These are phyloP conservation scores for Lampropteryx suffumata DNA, from an alignment of 2,888 invertebrate genomes.

Conservation along the genomic window DNA sequence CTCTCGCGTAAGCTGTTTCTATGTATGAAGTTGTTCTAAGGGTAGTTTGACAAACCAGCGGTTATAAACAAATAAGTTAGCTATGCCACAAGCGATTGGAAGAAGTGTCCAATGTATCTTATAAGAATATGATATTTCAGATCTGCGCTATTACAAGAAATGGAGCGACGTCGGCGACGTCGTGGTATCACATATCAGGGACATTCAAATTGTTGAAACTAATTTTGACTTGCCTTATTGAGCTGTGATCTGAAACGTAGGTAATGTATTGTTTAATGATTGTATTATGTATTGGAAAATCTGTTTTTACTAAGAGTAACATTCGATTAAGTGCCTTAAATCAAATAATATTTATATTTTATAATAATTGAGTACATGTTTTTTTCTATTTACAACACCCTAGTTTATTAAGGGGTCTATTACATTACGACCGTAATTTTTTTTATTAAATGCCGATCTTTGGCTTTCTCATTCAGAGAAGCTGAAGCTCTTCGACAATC, in stretches of 20 bases:
- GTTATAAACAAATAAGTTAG: no score
- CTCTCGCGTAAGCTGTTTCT: no score
- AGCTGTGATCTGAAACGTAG: conserved; percentile 68
- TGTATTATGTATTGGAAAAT: conserved; percentile 16
- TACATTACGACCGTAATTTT: no score
- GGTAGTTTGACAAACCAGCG: no score
- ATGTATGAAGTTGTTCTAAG: no score
- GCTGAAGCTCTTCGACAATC: no score
- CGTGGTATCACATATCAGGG: conserved; percentile 63
- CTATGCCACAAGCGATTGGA: no score
- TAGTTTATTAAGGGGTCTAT: no score
- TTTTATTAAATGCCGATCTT: no score
- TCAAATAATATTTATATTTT: conserved; percentile 37
- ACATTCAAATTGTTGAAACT: conserved; percentile 66
- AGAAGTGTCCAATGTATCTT: no score
- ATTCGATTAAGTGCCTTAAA: conserved; percentile 28
- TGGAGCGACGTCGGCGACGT: conserved; percentile 85
- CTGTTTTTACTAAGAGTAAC: conserved; percentile 26
- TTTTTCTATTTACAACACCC: neutral
- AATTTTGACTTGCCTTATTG: conserved; percentile 57
- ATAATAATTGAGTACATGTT: no score
- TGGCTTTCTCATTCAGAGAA: no score
- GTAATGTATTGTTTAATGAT: conserved; percentile 29
- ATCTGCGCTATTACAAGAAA: conserved; percentile 89
- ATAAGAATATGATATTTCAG: conserved; percentile 60